These are phyloP conservation scores for Kryptolebias ocellatus DNA, from an alignment of 2,797 vertebrate species.

Conservation along the genomic window DNA sequence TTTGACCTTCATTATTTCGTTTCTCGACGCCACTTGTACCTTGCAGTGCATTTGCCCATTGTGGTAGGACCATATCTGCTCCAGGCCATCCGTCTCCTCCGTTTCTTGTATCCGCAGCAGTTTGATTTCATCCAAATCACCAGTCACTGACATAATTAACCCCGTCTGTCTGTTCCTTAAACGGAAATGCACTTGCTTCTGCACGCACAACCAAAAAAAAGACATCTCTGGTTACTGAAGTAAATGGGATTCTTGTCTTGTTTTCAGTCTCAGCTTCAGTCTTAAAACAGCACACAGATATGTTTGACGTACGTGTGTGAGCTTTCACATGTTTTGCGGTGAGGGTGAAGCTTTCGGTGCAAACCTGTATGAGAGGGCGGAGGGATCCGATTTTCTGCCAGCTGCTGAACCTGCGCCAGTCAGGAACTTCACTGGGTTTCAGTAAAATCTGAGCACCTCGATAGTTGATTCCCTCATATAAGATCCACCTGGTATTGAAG, in stretches of 20 bases:
- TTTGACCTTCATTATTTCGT: background rate
- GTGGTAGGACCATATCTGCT: conserved; percentile 93
- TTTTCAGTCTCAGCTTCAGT: background rate
- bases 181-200: conserved; percentile 89
- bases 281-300: background rate
- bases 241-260: background rate
- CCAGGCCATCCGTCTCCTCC: conserved; percentile 83
- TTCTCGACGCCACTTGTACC: conserved; percentile 71
- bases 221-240: background rate
- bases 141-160: conserved; percentile 88
- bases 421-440: conserved; percentile 82
- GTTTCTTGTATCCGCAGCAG: conserved; percentile 88
- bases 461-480: conserved; percentile 90
- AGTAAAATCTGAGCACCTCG: conserved; percentile 89
- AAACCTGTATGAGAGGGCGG: conserved; percentile 90
- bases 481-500: conserved; percentile 84
- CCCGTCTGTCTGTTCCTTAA: conserved; percentile 87
- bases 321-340: background rate
- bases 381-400: conserved; percentile 90
- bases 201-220: conserved; percentile 34
- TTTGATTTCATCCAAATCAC: conserved; percentile 88
- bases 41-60: conserved; percentile 88
- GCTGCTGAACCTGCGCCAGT: conserved; percentile 84
- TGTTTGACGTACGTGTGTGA: background rate
- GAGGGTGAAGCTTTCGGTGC: background rate